Conservation (phyloP, 2,888 invertebrate species). For the Nycteola revayana region DNA sequence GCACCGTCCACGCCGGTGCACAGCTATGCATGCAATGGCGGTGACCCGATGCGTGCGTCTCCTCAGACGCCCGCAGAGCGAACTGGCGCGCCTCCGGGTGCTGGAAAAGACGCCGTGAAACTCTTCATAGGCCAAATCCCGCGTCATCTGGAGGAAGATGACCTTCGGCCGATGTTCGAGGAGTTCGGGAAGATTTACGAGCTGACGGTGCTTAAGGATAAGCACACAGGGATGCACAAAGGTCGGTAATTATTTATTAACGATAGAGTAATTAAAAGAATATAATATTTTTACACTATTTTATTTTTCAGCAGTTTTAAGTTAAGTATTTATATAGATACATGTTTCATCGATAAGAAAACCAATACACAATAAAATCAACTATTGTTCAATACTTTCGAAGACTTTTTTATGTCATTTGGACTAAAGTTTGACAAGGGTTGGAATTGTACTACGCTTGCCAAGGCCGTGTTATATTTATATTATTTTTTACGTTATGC, state of each 20-base stretch:
- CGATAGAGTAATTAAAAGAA: too few species aligned
- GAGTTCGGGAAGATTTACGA: conserved; percentile 97
- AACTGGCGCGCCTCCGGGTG: conserved; percentile 70
- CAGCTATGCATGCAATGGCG: conserved; percentile 31
- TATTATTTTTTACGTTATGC: conserved; percentile 8
- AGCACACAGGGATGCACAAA: conserved; percentile 97
- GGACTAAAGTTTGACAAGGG: conserved; percentile 11
- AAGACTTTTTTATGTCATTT: conserved; percentile 4
- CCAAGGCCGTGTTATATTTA: conserved; percentile 15
- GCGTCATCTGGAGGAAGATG: conserved; percentile 92
- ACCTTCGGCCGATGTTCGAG: conserved; percentile 94
- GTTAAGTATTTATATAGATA: too few species aligned
- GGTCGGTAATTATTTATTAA: conserved; percentile 79
- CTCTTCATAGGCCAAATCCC: conserved; percentile 97
- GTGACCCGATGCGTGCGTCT: conserved; percentile 46
- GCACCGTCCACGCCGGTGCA: conserved; percentile 73
- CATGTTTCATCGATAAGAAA: too few species aligned
- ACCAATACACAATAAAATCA: too few species aligned
- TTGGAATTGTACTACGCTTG: conserved; percentile 7
- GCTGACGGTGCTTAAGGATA: conserved; percentile 96
- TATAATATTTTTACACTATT: too few species aligned
- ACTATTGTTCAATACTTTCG: background rate
- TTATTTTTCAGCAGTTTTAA: too few species aligned
- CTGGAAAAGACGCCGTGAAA: conserved; percentile 86
- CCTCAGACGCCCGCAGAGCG: conserved; percentile 68